Percentiles rank a stretch among this genome's conserved stretches.
Evolutionary conservation across 1,140 invertebrate genomes (phyloP).

Genomic region (Hyles vespertilio): DNA sequence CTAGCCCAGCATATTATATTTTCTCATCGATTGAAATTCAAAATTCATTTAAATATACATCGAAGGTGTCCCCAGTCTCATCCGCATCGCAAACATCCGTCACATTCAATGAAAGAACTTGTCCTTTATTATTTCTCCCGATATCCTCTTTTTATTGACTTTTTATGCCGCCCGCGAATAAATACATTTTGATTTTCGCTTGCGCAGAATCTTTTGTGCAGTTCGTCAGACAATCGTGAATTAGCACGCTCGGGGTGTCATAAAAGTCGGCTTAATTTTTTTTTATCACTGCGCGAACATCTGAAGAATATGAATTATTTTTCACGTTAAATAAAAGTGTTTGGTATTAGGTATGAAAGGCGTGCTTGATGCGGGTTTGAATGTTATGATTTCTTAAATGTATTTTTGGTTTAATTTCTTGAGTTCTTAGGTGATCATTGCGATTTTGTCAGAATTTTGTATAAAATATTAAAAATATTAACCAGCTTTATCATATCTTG

Average conservation of each 20-base stretch:
- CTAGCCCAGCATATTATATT: too few relatives aligned
- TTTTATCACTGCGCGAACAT: background rate
- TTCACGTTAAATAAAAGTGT: background rate
- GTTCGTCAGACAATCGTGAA: conserved; percentile 49
- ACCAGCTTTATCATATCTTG: too few relatives aligned
- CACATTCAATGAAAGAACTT: conserved; percentile 71
- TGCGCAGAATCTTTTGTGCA: conserved; percentile 50
- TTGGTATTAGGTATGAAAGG: too few relatives aligned
- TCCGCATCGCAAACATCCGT: conserved; percentile 72
- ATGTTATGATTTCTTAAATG: too few relatives aligned
- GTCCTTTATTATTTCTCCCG: conserved; percentile 74
- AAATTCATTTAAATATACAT: too few relatives aligned
- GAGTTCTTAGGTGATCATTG: too few relatives aligned
- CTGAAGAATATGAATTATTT: background rate
- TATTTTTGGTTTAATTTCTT: too few relatives aligned
- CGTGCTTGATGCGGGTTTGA: too few relatives aligned
- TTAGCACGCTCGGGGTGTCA: conserved; percentile 58
- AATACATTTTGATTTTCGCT: conserved; percentile 73
- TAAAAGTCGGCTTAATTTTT: conserved; percentile 17
- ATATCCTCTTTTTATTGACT: conserved; percentile 74
- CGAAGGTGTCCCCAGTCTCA: conserved; percentile 65
- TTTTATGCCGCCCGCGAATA: conserved; percentile 68
- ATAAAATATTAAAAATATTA: too few relatives aligned
- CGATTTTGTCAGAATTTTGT: too few relatives aligned
- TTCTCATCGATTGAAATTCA: too few relatives aligned